Evolutionary conservation across 1,140 invertebrate species (phyloP).

Genomic region (Littorina saxatilis): DNA sequence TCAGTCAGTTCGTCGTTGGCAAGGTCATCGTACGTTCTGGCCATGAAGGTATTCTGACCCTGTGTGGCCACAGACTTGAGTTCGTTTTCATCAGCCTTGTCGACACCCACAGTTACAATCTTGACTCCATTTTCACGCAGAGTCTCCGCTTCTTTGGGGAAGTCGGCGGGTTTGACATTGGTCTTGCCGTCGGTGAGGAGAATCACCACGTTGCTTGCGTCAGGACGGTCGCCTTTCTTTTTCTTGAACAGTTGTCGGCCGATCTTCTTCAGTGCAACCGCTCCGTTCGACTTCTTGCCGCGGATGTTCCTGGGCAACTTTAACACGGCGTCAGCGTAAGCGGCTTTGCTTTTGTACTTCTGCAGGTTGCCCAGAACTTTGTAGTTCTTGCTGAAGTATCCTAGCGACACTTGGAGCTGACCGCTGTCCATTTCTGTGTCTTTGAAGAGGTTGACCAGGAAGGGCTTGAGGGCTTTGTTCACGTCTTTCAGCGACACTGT

Average conservation of each 20-base stretch:
- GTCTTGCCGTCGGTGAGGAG: constrained; percentile 60
- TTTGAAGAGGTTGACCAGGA: constrained; percentile 54
- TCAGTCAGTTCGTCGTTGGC: constrained; percentile 28
- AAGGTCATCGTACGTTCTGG: constrained; percentile 37
- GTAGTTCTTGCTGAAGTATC: constrained; percentile 55
- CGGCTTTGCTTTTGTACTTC: constrained; percentile 35
- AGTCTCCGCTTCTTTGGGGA: constrained; percentile 44
- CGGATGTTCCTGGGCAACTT: constrained; percentile 26
- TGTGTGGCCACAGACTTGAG: constrained; percentile 50
- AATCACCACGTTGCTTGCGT: constrained; percentile 55
- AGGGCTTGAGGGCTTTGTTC: constrained; percentile 49
- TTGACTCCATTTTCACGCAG: constrained; percentile 55
- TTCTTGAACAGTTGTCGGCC: constrained; percentile 50
- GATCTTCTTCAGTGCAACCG: constrained; percentile 36
- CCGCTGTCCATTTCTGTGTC: constrained; percentile 57
- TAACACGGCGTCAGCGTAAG: constrained; percentile 20
- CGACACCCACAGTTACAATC: constrained; percentile 55
- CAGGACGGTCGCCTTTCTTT: constrained; percentile 56
- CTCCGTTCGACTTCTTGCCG: constrained; percentile 26
- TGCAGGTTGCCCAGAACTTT: constrained; percentile 50
- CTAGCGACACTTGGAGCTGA: constrained; percentile 54
- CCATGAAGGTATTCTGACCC: constrained; percentile 39
- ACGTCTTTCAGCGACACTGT: constrained; percentile 45
- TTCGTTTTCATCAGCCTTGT: constrained; percentile 39
- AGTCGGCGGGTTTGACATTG: constrained; percentile 26